These are phyloP conservation scores for Thamnophis sirtalis DNA, from an alignment of 2,113 vertebrate genomes.

Conservation along the genomic window DNA sequence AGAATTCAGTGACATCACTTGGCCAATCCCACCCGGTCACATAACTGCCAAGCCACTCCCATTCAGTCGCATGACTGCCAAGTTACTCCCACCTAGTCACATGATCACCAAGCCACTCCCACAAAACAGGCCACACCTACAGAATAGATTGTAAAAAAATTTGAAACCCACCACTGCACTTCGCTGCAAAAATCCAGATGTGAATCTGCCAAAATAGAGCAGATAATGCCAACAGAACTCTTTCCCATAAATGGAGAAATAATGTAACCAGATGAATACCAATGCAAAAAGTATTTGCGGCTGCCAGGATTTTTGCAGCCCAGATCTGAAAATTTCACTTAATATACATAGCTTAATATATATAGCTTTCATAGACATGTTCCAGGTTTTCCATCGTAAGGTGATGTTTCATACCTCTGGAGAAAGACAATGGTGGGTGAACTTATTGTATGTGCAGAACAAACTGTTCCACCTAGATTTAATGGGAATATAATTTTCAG, in stretches of 20 bases:
- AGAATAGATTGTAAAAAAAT: too few relatives aligned
- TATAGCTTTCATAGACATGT: not conserved
- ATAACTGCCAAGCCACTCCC: too few relatives aligned
- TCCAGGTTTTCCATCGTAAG: not conserved
- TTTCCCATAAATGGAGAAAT: not conserved
- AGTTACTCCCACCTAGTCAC: too few relatives aligned
- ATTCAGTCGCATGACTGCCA: too few relatives aligned
- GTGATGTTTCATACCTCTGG: not conserved
- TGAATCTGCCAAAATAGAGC: not conserved
- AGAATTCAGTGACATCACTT: too few relatives aligned
- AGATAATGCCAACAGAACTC: not conserved
- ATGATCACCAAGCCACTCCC: too few relatives aligned
- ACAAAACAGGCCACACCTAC: too few relatives aligned
- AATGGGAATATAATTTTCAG: not conserved
- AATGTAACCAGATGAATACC: not conserved
- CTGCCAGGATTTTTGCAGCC: not conserved
- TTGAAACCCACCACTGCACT: not conserved
- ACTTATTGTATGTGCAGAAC: not conserved
- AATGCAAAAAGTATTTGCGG: not conserved
- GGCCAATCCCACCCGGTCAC: too few relatives aligned
- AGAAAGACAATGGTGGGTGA: not conserved
- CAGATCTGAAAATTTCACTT: not conserved
- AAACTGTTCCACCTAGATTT: not conserved
- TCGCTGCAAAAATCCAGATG: not conserved
- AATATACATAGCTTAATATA: not conserved